Evolutionary conservation across 2,888 invertebrate genomes (phyloP), one percentile per base, ranked within the genome.

Genomic region (Palloptera scutellata): DNA sequence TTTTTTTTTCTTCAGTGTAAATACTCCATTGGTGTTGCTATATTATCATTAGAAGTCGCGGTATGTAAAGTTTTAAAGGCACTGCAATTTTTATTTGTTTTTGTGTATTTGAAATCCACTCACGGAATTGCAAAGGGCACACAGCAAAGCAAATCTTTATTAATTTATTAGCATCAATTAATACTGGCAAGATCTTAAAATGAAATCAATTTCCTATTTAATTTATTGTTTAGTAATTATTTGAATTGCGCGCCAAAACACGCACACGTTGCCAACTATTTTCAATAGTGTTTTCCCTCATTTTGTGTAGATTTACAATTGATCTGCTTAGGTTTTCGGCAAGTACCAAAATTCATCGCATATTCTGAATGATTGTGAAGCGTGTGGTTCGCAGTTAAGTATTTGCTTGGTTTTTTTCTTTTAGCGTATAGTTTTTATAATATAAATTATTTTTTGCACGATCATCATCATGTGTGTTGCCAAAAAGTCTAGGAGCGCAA

Each of bases 401-500:
- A 15, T 53, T 3, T 19, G 17, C 20, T 54, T 54, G 12, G 5
- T n/a, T 1, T 54, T 54, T 19, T 20, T 10, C n/a, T 53, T 53
- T 53, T 45, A n/a, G 12, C 15, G 53, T 15, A n/a, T 15, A 15
- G 15, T 53, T 15, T n/a, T 53, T n/a, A 12, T 12, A 53, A 1
- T 17, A 15, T 17, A 15, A 12, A 15, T 1, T 53, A 10, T 12
- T 15, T 53, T 53, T 13, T 45, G 45, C 11, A 10, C 10, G 11
- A 45, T 48, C 48, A n/a, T 48, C 48, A 48, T 48, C 15, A 13
- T 54, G 19, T 54, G 19, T 68, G 67, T 67, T 72, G 72, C 72
- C 72, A 72, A 72, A 72, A 70, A 67, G 70, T 72, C 72, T 72
- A 45, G 67, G 59, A 67, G 70, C 72, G 61, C 65, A 61, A 70